Conservation (phyloP, 2,888 invertebrate species). For the Lepeophtheirus nordmannii region DNA sequence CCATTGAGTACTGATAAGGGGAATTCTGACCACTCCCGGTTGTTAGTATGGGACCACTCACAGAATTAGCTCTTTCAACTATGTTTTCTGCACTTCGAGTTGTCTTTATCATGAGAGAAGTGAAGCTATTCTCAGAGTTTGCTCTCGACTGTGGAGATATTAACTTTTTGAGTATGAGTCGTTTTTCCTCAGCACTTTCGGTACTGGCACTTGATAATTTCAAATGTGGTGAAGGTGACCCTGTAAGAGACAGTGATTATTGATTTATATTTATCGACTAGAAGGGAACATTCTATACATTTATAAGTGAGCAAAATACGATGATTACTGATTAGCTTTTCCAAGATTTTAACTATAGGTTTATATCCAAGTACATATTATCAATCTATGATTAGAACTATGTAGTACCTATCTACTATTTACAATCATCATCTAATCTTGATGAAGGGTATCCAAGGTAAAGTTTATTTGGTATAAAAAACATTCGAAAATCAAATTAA, state of each 20-base stretch:
- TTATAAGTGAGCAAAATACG: background rate
- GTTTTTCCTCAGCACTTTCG: conserved; percentile 52
- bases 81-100: conserved; percentile 15
- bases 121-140: conserved; percentile 30
- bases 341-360: too few species aligned
- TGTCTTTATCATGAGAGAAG: conserved; percentile 11
- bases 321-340: conserved; percentile 1
- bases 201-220: conserved; percentile 63
- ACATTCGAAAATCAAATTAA: too few species aligned
- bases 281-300: background rate
- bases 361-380: too few species aligned
- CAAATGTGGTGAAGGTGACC: conserved; percentile 59
- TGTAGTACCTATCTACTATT: too few species aligned
- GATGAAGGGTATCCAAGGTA: too few species aligned
- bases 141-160: conserved; percentile 51
- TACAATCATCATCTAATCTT: too few species aligned
- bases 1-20: background rate
- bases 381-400: too few species aligned
- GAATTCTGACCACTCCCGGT: background rate
- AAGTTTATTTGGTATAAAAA: too few species aligned
- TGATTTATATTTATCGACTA: too few species aligned
- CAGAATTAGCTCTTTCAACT: background rate
- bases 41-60: background rate
- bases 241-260: conserved; percentile 35
- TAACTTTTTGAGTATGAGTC: conserved; percentile 60